phyloP scores from a whole-genome alignment of 2,113 vertebrate species.

The Atherinomorus stipes region DNA sequence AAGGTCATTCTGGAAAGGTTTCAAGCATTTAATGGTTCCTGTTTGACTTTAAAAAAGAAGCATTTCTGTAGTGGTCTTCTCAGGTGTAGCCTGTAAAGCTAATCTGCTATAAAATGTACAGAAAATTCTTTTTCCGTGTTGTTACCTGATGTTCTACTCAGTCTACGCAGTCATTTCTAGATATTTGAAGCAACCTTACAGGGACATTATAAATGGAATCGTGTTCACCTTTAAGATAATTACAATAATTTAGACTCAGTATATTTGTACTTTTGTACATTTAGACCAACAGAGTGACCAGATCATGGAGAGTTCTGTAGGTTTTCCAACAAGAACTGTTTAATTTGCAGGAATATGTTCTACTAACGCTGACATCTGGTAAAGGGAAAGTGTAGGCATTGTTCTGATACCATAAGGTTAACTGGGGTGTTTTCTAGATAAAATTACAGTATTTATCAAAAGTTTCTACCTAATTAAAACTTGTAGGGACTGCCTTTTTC shows the following conservation, averaged over 20 bases:
- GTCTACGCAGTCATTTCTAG: not conserved
- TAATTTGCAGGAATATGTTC: too few relatives aligned
- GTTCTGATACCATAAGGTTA: not conserved
- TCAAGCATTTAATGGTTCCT: not conserved
- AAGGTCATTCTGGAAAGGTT: conserved; percentile 57
- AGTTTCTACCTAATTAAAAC: not conserved
- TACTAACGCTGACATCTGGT: too few relatives aligned
- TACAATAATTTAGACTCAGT: too few relatives aligned
- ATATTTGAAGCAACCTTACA: not conserved
- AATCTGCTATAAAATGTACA: not conserved
- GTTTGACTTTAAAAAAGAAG: not conserved
- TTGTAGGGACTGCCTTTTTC: not conserved
- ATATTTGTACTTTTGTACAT: too few relatives aligned
- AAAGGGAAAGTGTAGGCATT: not conserved
- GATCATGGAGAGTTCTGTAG: too few relatives aligned
- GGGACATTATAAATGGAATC: not conserved
- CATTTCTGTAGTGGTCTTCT: not conserved
- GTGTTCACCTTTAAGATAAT: too few relatives aligned
- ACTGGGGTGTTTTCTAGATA: not conserved
- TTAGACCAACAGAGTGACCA: too few relatives aligned
- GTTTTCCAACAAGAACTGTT: too few relatives aligned
- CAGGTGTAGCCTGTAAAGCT: not conserved
- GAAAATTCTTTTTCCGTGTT: not conserved
- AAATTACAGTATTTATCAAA: not conserved
- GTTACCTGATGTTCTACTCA: not conserved